A percentile compares a stretch with the other conserved stretches of the same genome.
Conservation (phyloP, 2,888 invertebrate species). For the Psococerastis gibbosa region DNA sequence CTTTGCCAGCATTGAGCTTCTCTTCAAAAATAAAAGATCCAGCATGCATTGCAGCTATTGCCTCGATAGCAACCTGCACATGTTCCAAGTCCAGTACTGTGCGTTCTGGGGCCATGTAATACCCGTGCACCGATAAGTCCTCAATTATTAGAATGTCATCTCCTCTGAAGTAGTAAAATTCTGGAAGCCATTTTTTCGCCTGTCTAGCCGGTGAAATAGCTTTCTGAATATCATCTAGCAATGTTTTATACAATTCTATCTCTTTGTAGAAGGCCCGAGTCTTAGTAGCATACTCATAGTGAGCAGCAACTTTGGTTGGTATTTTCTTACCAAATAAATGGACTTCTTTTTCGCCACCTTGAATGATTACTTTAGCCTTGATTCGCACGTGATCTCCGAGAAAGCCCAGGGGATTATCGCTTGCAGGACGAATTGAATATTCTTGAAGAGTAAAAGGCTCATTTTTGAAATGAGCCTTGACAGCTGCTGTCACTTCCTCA, state of each 20-base stretch:
- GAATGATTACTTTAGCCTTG: not conserved
- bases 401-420: constrained; percentile 5
- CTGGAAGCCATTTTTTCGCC: not conserved
- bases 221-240: not conserved
- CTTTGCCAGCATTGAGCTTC: not conserved
- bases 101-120: not conserved
- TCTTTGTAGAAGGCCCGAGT: constrained; percentile 5
- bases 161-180: not conserved
- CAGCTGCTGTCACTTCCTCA: too few relatives aligned
- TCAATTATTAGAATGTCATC: not conserved
- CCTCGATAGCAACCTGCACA: not conserved
- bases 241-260: constrained; percentile 5
- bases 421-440: not conserved
- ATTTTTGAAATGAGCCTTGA: too few relatives aligned
- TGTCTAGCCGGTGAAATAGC: not conserved
- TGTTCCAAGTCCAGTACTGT: not conserved
- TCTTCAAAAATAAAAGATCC: constrained; percentile 4
- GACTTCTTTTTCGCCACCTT: not conserved
- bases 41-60: constrained; percentile 5
- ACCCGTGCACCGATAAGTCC: not conserved
- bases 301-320: constrained; percentile 1
- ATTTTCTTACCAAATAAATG: constrained; percentile 2
- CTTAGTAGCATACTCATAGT: constrained; percentile 6
- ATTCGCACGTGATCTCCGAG: not conserved
- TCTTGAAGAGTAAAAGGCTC: not conserved